phyloP scores from a whole-genome alignment of 2,888 invertebrate species.

The Metopia argyrocephala region DNA sequence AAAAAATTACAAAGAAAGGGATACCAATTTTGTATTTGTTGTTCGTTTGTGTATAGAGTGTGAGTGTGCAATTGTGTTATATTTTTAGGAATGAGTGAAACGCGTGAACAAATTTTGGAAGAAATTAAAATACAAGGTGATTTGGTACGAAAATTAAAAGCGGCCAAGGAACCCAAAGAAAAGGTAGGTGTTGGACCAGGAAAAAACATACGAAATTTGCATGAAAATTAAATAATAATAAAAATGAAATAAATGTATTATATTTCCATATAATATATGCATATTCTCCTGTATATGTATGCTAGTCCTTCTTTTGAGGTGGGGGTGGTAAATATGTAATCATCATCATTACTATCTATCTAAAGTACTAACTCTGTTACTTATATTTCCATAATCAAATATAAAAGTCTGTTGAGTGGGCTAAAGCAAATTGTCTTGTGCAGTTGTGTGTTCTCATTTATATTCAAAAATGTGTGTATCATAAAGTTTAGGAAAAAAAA shows the following conservation, averaged over 20 bases:
- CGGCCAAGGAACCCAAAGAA: constrained; percentile 87
- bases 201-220: constrained; percentile 30
- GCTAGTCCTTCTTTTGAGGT: too few species aligned
- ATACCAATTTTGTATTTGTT: neutral
- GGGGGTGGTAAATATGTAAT: neutral
- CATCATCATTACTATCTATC: neutral
- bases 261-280: too few species aligned
- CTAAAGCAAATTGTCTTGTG: constrained; percentile 29
- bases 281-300: too few species aligned
- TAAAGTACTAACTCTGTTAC: constrained; percentile 45
- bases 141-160: constrained; percentile 88
- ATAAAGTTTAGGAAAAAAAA: constrained; percentile 57
- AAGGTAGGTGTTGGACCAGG: constrained; percentile 80
- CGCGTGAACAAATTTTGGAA: constrained; percentile 80
- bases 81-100: constrained; percentile 78
- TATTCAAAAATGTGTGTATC: constrained; percentile 61
- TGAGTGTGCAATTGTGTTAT: constrained; percentile 31
- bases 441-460: constrained; percentile 50
- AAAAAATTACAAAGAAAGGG: neutral
- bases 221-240: neutral
- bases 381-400: constrained; percentile 21
- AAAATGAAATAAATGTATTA: too few species aligned
- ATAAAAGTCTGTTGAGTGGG: neutral
- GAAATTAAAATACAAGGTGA: constrained; percentile 88
- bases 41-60: constrained; percentile 25